These are phyloP conservation scores for Venturia canescens DNA, from an alignment of 1,140 invertebrate genomes.

Conservation along the genomic window DNA sequence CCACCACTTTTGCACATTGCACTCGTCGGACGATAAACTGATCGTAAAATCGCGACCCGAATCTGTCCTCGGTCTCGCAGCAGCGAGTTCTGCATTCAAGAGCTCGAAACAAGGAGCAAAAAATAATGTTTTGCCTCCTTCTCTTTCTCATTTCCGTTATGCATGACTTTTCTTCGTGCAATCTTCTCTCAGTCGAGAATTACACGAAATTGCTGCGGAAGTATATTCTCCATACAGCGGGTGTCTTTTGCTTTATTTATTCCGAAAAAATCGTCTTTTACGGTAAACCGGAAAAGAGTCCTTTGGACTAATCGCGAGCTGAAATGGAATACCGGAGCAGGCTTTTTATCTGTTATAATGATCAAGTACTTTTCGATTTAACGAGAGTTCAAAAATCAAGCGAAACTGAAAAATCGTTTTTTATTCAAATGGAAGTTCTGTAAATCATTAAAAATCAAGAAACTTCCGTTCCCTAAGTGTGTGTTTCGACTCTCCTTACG, in stretches of 20 bases:
- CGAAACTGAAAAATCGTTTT: no score
- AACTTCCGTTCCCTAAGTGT: no score
- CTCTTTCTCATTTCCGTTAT: not conserved
- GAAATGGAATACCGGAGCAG: not conserved
- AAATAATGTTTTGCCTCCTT: not conserved
- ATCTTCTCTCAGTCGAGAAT: not conserved
- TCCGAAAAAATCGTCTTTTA: not conserved
- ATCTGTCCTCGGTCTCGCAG: constrained; percentile 66
- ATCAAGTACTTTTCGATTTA: no score
- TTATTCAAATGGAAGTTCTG: no score
- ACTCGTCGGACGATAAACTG: constrained; percentile 46
- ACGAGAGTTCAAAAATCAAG: no score
- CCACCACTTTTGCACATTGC: constrained; percentile 42
- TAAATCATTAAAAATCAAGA: no score
- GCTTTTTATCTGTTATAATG: no score
- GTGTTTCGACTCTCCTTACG: no score
- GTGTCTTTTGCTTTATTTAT: not conserved
- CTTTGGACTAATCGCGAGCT: not conserved
- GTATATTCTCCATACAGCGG: not conserved
- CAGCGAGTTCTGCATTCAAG: constrained; percentile 38
- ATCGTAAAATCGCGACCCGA: constrained; percentile 72
- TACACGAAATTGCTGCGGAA: not conserved
- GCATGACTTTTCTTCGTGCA: constrained; percentile 9
- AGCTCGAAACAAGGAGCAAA: not conserved
- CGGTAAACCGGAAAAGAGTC: not conserved